Evolutionary conservation across 2,888 invertebrate genomes (phyloP).

Genomic region (Ophion costatus): DNA sequence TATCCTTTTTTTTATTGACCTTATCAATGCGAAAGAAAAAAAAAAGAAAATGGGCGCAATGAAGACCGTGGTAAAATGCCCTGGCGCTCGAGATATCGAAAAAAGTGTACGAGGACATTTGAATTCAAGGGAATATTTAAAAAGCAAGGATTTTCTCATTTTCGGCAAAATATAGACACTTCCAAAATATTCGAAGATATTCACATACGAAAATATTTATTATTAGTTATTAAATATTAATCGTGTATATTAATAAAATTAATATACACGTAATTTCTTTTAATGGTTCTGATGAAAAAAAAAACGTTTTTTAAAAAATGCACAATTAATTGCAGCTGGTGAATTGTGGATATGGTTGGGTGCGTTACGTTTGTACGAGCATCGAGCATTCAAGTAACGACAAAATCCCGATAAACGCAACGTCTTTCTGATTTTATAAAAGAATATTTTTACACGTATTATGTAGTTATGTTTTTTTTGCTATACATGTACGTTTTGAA

Average conservation of each 20-base stretch:
- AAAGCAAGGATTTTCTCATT: not conserved
- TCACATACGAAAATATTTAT: not conserved
- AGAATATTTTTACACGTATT: slow-evolving; percentile 35
- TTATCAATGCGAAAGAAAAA: not conserved
- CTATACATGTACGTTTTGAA: slow-evolving; percentile 48
- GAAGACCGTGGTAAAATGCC: not conserved
- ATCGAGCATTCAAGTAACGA: slow-evolving; percentile 69
- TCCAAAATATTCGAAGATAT: not conserved
- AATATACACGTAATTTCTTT: too few species aligned
- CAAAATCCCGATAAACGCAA: slow-evolving; percentile 59
- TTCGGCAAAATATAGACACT: not conserved
- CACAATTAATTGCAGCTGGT: slow-evolving; percentile 67
- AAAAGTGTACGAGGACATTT: not conserved
- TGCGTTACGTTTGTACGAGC: slow-evolving; percentile 74
- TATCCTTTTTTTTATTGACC: not conserved
- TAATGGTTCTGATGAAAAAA: not conserved
- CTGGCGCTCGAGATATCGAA: not conserved
- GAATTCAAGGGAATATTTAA: not conserved
- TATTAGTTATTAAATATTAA: not conserved
- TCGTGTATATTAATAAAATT: too few species aligned
- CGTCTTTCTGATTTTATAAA: slow-evolving; percentile 62
- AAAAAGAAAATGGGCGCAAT: not conserved
- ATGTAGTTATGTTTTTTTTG: slow-evolving; percentile 33
- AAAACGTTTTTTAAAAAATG: slow-evolving; percentile 1
- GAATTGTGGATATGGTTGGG: slow-evolving; percentile 77